Evolutionary conservation across 2,113 vertebrate genomes (phyloP).

Genomic region (Eleginops maclovinus): DNA sequence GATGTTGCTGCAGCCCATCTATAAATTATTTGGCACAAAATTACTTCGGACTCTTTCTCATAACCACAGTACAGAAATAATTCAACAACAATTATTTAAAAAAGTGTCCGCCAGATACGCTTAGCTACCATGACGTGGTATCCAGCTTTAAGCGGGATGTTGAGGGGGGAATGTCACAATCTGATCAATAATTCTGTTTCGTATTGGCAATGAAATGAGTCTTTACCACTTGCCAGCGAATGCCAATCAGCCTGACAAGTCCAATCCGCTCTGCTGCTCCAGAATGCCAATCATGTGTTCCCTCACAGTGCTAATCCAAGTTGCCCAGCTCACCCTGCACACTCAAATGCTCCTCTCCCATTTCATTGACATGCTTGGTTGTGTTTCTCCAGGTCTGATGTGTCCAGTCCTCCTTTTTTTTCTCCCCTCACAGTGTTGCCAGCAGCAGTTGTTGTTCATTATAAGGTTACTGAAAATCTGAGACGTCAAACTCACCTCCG

Average conservation of each 20-base stretch:
- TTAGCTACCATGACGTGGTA: conserved; percentile 10
- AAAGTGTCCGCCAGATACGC: neutral
- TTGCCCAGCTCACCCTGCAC: conserved; percentile 48
- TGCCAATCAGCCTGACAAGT: conserved; percentile 58
- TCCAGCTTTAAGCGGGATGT: conserved; percentile 42
- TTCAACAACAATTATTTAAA: neutral
- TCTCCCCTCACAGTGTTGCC: conserved; percentile 8
- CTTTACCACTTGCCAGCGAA: conserved; percentile 49
- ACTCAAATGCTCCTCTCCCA: conserved; percentile 53
- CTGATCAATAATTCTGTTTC: conserved; percentile 60
- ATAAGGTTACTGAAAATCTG: conserved; percentile 19
- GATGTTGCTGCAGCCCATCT: neutral
- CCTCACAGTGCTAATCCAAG: conserved; percentile 58
- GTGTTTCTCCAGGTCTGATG: conserved; percentile 18
- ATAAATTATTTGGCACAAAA: neutral
- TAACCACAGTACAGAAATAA: neutral
- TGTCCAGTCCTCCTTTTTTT: conserved; percentile 25
- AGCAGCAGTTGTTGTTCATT: conserved; percentile 20
- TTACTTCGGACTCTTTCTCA: neutral
- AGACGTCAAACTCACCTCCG: conserved; percentile 73
- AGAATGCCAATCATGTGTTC: conserved; percentile 66
- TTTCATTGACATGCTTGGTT: conserved; percentile 53
- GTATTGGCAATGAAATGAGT: conserved; percentile 43
- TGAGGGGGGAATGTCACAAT: conserved; percentile 36
- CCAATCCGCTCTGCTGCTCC: conserved; percentile 60